Percentiles rank a stretch among this genome's conserved stretches.
phyloP scores from a whole-genome alignment of 2,797 vertebrate species.

The Anabacerthia variegaticeps region DNA sequence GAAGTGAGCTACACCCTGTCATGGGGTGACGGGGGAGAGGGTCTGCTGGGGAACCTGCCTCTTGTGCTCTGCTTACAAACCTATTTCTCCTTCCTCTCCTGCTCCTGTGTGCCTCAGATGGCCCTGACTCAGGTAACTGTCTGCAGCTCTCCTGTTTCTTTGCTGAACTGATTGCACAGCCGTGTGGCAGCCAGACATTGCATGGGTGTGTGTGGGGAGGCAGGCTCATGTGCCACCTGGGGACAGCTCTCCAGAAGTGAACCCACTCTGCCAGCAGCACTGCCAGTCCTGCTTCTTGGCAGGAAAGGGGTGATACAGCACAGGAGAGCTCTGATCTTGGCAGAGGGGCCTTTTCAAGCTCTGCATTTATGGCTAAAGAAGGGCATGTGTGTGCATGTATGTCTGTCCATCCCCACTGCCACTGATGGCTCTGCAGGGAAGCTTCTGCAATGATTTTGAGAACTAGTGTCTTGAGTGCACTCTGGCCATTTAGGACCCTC shows the following conservation, averaged over 20 bases:
- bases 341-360: neutral
- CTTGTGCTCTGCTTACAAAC: constrained; percentile 19
- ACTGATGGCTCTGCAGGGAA: neutral
- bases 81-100: constrained; percentile 66
- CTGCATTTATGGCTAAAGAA: neutral
- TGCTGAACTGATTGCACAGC: neutral
- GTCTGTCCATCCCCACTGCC: neutral
- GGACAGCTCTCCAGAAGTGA: neutral
- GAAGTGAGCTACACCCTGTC: neutral
- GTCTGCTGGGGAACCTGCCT: neutral
- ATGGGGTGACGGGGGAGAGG: neutral
- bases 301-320: neutral
- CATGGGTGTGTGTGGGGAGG: neutral
- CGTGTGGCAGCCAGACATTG: neutral
- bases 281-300: neutral
- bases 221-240: neutral
- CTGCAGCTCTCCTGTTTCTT: neutral
- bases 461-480: neutral
- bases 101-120: constrained; percentile 75
- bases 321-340: neutral
- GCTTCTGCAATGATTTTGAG: neutral
- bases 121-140: constrained; percentile 81
- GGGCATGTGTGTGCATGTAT: neutral
- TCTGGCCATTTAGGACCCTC: neutral
- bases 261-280: neutral